Percentiles rank a stretch among this genome's conserved stretches.
phyloP scores from a whole-genome alignment of 2,888 invertebrate genomes.

The Cepaea hortensis region DNA sequence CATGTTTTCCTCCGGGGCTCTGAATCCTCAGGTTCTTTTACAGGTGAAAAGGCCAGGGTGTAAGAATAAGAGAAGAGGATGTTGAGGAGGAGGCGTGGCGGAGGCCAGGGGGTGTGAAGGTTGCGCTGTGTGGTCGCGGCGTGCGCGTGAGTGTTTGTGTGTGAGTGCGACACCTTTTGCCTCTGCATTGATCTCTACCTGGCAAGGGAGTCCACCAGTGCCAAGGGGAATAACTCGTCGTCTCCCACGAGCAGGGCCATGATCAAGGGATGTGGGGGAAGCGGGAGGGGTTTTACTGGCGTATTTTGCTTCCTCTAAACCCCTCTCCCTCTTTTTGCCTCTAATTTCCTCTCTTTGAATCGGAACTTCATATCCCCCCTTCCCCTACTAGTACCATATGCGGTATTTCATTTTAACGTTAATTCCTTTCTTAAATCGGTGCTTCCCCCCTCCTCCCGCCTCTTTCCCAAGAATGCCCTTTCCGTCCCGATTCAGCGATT shows the following conservation, averaged over 20 bases:
- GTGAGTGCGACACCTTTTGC: constrained; percentile 22
- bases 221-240: constrained; percentile 19
- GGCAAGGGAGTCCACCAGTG: neutral
- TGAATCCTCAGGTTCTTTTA: neutral
- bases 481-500: neutral
- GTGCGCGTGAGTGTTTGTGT: neutral
- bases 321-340: constrained; percentile 4
- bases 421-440: neutral
- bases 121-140: neutral
- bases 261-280: neutral
- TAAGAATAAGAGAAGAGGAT: neutral
- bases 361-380: neutral
- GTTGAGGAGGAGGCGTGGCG: neutral
- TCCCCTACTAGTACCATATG: neutral
- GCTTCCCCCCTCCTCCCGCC: neutral
- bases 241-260: neutral
- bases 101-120: neutral
- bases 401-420: neutral
- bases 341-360: neutral
- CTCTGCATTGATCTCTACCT: constrained; percentile 20
- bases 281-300: neutral
- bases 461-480: neutral
- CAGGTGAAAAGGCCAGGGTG: constrained; percentile 23
- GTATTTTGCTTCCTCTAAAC: neutral
- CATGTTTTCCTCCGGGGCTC: neutral